Conservation (phyloP, 2,888 invertebrate species). For the Cryptocephalus primarius region DNA sequence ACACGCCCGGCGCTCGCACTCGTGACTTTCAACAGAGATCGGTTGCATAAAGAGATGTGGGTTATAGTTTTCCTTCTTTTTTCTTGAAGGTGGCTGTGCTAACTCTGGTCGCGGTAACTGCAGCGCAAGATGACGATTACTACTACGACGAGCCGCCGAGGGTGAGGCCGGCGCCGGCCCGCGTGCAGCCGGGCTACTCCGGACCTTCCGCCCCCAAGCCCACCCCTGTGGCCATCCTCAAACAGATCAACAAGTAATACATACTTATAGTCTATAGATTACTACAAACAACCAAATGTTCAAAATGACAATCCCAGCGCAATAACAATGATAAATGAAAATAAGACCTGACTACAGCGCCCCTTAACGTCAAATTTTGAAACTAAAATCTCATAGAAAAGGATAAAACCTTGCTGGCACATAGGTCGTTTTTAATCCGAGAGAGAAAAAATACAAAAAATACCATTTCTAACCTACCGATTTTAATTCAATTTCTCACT, state of each 20-base stretch:
- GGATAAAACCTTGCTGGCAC: too few relatives aligned
- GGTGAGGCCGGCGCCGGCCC: constrained; percentile 38
- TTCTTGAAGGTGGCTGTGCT: constrained; percentile 29
- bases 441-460: too few relatives aligned
- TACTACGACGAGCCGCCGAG: constrained; percentile 26
- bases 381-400: too few relatives aligned
- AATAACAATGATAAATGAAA: too few relatives aligned
- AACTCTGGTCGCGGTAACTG: constrained; percentile 35
- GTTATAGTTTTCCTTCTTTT: not conserved
- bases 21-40: too few relatives aligned
- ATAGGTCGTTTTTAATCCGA: too few relatives aligned
- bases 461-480: too few relatives aligned
- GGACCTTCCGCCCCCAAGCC: constrained; percentile 38
- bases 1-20: too few relatives aligned
- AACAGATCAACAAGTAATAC: constrained; percentile 70
- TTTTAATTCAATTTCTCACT: not conserved
- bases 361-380: too few relatives aligned
- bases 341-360: too few relatives aligned
- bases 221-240: constrained; percentile 67
- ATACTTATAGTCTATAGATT: not conserved
- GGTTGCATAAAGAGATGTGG: too few relatives aligned
- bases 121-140: constrained; percentile 43
- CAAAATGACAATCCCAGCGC: too few relatives aligned
- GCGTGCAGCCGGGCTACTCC: constrained; percentile 35
- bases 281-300: not conserved